These are phyloP conservation scores for Pluvialis apricaria DNA, from an alignment of 2,113 vertebrate species.

Conservation along the genomic window DNA sequence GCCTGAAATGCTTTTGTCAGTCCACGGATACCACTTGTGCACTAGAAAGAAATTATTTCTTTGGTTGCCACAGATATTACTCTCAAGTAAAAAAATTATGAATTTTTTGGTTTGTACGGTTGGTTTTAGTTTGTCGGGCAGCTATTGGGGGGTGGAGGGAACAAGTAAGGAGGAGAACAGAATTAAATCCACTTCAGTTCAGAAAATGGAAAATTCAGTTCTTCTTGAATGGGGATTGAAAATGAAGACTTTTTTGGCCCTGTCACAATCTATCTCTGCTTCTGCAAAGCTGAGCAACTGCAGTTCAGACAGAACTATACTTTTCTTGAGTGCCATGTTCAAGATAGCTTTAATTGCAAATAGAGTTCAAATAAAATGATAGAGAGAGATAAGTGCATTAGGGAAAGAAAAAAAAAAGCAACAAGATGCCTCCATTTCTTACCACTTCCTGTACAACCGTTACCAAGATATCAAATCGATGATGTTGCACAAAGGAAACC, in stretches of 20 bases:
- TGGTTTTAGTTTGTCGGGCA: neutral
- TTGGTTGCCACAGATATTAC: neutral
- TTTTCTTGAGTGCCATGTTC: neutral
- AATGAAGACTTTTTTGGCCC: neutral
- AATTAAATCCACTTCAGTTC: neutral
- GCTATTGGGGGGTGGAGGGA: neutral
- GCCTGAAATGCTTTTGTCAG: neutral
- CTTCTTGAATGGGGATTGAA: neutral
- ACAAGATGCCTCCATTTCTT: conserved; percentile 9
- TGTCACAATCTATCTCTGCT: neutral
- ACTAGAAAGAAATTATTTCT: neutral
- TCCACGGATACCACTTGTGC: neutral
- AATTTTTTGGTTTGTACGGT: neutral
- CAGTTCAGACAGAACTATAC: neutral
- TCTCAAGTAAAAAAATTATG: neutral
- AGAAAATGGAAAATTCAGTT: neutral
- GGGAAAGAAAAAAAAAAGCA: neutral
- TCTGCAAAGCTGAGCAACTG: neutral
- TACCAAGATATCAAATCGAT: neutral
- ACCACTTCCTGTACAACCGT: neutral
- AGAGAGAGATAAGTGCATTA: neutral
- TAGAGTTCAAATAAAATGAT: neutral
- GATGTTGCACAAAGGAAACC: neutral
- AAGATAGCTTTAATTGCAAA: conserved; percentile 7
- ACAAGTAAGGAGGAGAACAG: neutral